Evolutionary conservation across 1,140 invertebrate genomes (phyloP).

Genomic region (Drosophila parabipectinata): DNA sequence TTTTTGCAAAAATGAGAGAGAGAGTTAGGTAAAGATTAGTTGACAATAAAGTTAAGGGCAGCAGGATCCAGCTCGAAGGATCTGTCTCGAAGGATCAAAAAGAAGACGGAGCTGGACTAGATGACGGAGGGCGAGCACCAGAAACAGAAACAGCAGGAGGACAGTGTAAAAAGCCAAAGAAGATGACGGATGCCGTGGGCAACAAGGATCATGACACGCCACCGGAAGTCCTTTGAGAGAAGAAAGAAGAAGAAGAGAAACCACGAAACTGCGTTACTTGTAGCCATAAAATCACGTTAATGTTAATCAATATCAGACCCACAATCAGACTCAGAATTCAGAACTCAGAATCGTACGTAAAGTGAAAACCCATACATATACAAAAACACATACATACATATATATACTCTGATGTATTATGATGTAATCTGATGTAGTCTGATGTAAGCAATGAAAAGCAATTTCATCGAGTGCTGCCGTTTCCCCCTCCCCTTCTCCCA

Average conservation of each 20-base stretch:
- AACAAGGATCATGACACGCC: neutral
- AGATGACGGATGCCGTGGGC: slow-evolving; percentile 1
- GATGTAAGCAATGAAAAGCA: slow-evolving; percentile 60
- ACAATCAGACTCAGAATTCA: neutral
- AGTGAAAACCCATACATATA: slow-evolving; percentile 69
- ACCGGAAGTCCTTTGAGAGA: neutral
- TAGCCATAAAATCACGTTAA: slow-evolving; percentile 36
- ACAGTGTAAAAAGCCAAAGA: slow-evolving; percentile 45
- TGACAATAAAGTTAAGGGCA: slow-evolving; percentile 68
- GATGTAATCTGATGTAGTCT: slow-evolving; percentile 33
- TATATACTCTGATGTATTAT: slow-evolving; percentile 12
- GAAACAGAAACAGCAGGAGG: neutral
- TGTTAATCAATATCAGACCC: slow-evolving; percentile 40
- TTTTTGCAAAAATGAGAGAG: slow-evolving; percentile 1
- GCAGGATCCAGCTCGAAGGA: slow-evolving; percentile 2
- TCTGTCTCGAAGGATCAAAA: neutral
- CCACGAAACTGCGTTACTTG: slow-evolving; percentile 36
- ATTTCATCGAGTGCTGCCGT: slow-evolving; percentile 49
- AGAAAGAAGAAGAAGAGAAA: neutral
- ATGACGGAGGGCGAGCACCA: neutral
- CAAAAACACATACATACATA: slow-evolving; percentile 63
- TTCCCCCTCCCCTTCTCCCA: neutral
- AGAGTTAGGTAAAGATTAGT: slow-evolving; percentile 55
- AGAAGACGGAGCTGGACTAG: neutral
- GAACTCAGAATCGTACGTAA: slow-evolving; percentile 31